Evolutionary conservation across 2,113 vertebrate species (phyloP), one percentile per base, ranked within the genome.

Genomic region (Lamprologus lemairii): DNA sequence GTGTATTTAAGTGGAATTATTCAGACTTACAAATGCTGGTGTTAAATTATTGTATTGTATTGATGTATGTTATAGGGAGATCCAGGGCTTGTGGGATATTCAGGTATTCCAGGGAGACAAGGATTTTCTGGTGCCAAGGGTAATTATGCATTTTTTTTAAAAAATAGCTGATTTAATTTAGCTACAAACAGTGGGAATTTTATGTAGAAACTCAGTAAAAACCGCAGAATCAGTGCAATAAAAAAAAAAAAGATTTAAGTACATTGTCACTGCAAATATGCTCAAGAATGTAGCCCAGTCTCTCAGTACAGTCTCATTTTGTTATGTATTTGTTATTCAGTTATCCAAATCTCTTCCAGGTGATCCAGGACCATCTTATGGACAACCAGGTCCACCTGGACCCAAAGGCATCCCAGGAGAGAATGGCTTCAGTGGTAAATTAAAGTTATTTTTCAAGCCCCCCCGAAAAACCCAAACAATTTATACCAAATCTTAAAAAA

Each of bases 51-150:
- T 37, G 68, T 1, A 42, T 28, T 68, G 2, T 86, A 10, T 53
- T 68, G 2, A 23, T 91, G n/a, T 60, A 33, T 83, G 7, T 81
- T 85, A n/a, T 49, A 95, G 94, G 94, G 93, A 42, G 81, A 94
- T 82, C 75, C 58, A 40, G 94, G 94, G 6, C 63, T 17, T 7
- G 4, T 1, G 2, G 94, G 94, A 58, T 7, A 11, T 5, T 2
- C 6, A 1, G 93, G 95, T 51, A 40, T 54, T 10, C 81, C 90
- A 19, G 94, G 95, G 5, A 7, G 23, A 26, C 87, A 10, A 10
- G 94, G 95, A 79, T 17, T 23, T 21, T 4, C 81, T 57, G 95
- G 95, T 45, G 9, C 28, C 9, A 95, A 95, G 11, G 95, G 95
- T 94, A 65, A 93, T 83, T 14, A 55, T 35, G 16, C 85, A 16